phyloP scores from a whole-genome alignment of 1,140 invertebrate genomes.

The Dendrolimus kikuchii region DNA sequence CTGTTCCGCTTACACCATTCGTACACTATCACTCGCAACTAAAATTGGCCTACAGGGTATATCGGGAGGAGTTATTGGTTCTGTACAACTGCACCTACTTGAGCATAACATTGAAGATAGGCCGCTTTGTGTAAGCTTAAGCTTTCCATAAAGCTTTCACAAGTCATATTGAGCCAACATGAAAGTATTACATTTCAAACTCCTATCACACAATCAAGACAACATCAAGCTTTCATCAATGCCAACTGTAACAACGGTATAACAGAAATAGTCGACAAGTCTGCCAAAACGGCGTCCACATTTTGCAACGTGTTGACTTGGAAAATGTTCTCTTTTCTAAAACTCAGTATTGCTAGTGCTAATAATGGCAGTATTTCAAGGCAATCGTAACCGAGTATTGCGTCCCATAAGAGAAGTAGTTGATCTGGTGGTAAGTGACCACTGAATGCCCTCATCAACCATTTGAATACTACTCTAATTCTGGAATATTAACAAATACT shows the following conservation, averaged over 20 bases:
- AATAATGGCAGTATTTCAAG: conserved; percentile 90
- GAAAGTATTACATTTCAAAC: too few relatives aligned
- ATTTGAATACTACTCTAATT: conserved; percentile 94
- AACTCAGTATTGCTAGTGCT: conserved; percentile 91
- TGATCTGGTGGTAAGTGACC: conserved; percentile 94
- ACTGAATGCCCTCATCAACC: conserved; percentile 95
- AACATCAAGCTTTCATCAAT: conserved; percentile 56
- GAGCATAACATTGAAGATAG: too few relatives aligned
- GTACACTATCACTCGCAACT: too few relatives aligned
- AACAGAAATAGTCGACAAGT: conserved; percentile 91
- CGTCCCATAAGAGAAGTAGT: conserved; percentile 92
- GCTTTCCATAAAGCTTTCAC: too few relatives aligned
- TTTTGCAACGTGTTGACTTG: conserved; percentile 88
- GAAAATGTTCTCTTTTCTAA: conserved; percentile 93
- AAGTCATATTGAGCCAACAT: too few relatives aligned
- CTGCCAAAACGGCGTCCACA: conserved; percentile 91
- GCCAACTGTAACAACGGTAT: conserved; percentile 78
- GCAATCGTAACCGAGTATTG: conserved; percentile 92
- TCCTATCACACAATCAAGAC: conserved; percentile 3
- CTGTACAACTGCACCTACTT: too few relatives aligned
- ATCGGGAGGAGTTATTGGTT: too few relatives aligned
- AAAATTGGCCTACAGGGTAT: too few relatives aligned
- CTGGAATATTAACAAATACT: conserved; percentile 37
- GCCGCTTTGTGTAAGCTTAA: too few relatives aligned
- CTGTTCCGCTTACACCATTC: too few relatives aligned